Evolutionary conservation across 1,140 invertebrate species (phyloP).

Genomic region (Oryctes rhinoceros): DNA sequence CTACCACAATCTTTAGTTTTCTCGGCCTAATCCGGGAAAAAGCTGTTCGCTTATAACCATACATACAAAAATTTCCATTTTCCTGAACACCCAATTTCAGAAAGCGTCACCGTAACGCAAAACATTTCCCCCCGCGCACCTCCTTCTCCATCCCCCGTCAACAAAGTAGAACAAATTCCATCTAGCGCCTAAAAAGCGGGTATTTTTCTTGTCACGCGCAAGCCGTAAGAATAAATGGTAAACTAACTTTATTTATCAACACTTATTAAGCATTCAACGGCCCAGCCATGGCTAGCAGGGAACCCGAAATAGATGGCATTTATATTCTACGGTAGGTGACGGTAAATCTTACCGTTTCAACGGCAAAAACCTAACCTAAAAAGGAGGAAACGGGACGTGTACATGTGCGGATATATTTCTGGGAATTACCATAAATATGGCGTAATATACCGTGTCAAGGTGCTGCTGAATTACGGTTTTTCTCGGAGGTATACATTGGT

Average conservation of each 20-base stretch:
- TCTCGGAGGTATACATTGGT: too few relatives aligned
- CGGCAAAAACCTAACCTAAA: background rate
- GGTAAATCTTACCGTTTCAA: constrained; percentile 5
- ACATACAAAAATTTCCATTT: background rate
- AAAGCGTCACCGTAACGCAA: background rate
- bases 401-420: background rate
- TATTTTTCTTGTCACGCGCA: constrained; percentile 14
- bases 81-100: background rate
- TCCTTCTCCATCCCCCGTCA: background rate
- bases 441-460: constrained; percentile 3
- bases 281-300: too few relatives aligned
- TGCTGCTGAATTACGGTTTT: background rate
- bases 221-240: background rate
- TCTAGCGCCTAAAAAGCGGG: background rate
- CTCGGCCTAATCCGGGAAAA: too few relatives aligned
- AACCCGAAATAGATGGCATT: background rate
- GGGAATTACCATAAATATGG: background rate
- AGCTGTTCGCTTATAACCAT: too few relatives aligned
- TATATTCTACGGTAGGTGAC: background rate
- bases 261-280: background rate
- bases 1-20: too few relatives aligned
- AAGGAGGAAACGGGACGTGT: background rate
- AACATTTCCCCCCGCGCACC: background rate
- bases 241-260: background rate
- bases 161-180: background rate